Base-by-base conservation (phyloP, 2,113 vertebrate species). In the Oncorhynchus tshawytscha region DNA sequence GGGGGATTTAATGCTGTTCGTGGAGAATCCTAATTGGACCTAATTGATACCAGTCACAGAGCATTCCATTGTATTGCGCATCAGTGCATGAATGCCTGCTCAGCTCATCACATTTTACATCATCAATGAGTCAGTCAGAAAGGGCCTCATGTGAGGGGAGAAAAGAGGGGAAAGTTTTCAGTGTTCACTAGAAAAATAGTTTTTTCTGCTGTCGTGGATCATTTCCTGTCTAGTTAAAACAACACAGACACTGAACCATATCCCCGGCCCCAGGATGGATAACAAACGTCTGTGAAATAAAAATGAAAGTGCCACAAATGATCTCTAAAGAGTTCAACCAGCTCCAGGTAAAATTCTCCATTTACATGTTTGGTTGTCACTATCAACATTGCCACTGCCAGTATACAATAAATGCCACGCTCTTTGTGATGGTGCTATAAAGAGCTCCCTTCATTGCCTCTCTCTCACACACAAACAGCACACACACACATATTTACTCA, bases 141-240 rank as follows among this genome's bases (percentile, higher is more conserved):
- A 31, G 15, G 31, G 2, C 2, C 22, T 34, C 3, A 31, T 3
- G 5, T 5, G 48, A 29, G 34, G 1, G 7, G 5, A 2, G 29
- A 57, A 16, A 68, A 62, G 34, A 48, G 1, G 64, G 24, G 22
- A 73, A 71, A 1, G 2, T 31, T 80, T 70, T 70, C 5, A 73
- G 69, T 2, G 2, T 31, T 81, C 69, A 65, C 4, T 11, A 6
- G 24, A 39, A 77, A 80, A 79, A 79, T n/a, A 72, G 68, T 22
- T 73, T 67, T 66, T 49, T 70, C 31, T 69, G 65, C 9, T 1
- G 60, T 11, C 45, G 39, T 5, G 1, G 34, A 75, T 77, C 22
- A 78, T 78, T 78, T 82, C 48, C 70, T 70, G 57, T 72, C 80
- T 86, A 69, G 80, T 81, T 78, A 51, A 83, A 86, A 87, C 81